phyloP scores from a whole-genome alignment of 2,113 vertebrate species.

The Connochaetes taurinus region DNA sequence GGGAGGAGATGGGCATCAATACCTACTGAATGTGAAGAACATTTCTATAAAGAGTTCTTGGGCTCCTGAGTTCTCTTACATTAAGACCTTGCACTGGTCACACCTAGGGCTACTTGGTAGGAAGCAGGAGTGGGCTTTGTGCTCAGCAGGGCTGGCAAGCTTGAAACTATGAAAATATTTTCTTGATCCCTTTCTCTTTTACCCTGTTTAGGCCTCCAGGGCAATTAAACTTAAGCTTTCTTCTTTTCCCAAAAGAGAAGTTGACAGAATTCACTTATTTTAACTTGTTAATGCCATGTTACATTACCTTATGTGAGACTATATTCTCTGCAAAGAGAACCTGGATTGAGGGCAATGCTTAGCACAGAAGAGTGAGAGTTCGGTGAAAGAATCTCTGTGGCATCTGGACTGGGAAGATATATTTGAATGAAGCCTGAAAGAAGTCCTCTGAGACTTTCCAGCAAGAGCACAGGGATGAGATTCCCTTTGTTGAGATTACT shows the following conservation, averaged over 20 bases:
- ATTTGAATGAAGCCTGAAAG: neutral
- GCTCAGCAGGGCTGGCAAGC: neutral
- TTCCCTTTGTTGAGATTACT: neutral
- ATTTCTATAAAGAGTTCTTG: neutral
- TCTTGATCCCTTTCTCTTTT: neutral
- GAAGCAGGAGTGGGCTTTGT: neutral
- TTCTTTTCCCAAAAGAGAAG: neutral
- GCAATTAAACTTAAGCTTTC: neutral
- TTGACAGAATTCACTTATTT: neutral
- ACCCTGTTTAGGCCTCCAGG: neutral
- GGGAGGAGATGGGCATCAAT: too few relatives aligned
- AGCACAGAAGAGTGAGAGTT: neutral
- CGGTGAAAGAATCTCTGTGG: neutral
- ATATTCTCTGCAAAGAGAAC: neutral
- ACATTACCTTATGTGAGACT: neutral
- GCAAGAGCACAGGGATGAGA: neutral
- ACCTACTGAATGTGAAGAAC: neutral
- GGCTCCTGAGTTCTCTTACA: neutral
- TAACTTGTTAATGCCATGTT: neutral
- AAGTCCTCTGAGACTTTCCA: neutral
- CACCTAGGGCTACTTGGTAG: neutral
- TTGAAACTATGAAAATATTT: neutral
- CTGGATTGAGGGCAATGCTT: neutral
- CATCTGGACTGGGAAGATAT: neutral
- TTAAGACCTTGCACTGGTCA: neutral